Evolutionary conservation across 2,797 vertebrate genomes (phyloP).

Genomic region (Catamblyrhynchus diadema): DNA sequence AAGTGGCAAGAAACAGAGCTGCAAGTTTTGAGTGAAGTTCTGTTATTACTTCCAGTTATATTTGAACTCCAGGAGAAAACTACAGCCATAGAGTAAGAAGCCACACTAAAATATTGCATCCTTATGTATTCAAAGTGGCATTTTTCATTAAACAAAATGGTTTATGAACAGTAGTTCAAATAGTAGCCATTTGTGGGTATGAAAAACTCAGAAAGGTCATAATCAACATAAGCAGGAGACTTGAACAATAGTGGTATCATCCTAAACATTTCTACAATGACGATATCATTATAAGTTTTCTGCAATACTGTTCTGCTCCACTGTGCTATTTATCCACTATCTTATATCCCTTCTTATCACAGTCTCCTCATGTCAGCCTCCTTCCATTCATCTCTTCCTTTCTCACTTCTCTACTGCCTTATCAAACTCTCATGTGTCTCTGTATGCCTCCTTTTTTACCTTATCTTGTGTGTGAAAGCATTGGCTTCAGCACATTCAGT

Average conservation of each 20-base stretch:
- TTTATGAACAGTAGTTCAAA: not conserved
- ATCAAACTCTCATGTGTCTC: not conserved
- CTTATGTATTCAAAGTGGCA: not conserved
- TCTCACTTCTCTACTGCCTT: not conserved
- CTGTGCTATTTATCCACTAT: not conserved
- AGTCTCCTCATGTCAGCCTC: not conserved
- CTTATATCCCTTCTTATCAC: not conserved
- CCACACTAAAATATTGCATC: not conserved
- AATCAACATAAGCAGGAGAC: not conserved
- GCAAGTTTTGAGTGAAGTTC: not conserved
- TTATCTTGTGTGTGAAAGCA: not conserved
- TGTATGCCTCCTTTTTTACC: not conserved
- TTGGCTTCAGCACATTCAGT: not conserved
- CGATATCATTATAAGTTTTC: not conserved
- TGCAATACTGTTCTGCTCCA: not conserved
- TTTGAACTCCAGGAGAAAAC: not conserved
- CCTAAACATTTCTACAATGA: not conserved
- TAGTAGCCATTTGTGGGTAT: not conserved
- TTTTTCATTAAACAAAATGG: not conserved
- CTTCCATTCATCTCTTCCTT: not conserved
- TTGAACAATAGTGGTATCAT: not conserved
- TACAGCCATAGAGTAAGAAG: not conserved
- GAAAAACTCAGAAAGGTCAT: not conserved
- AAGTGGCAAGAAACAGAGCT: not conserved
- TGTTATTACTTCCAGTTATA: not conserved